These are phyloP conservation scores for Acromyrmex echinatior DNA, from an alignment of 1,140 invertebrate genomes.

Conservation along the genomic window DNA sequence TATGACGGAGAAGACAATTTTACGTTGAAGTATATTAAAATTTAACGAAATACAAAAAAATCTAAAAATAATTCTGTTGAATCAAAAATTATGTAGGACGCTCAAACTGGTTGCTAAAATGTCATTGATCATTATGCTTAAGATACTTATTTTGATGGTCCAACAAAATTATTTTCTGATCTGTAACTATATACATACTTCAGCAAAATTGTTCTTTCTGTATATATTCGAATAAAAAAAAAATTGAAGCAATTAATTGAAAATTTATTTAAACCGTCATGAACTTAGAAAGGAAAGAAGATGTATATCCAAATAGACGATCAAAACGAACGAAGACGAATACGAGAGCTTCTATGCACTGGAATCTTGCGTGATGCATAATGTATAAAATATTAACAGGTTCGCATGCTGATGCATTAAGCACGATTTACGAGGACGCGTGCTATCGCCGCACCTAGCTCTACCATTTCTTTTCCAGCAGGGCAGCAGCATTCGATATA, in stretches of 20 bases:
- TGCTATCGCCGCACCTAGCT: neutral
- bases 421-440: conserved; percentile 16
- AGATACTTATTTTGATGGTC: too few relatives aligned
- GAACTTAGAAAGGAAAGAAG: neutral
- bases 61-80: too few relatives aligned
- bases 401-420: conserved; percentile 8
- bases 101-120: too few relatives aligned
- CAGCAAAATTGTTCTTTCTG: too few relatives aligned
- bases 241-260: neutral
- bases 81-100: too few relatives aligned
- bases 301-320: neutral
- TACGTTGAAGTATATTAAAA: too few relatives aligned
- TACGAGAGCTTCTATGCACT: neutral
- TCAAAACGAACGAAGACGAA: neutral
- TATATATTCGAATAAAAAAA: neutral
- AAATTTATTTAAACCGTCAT: neutral
- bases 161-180: too few relatives aligned
- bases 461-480: neutral
- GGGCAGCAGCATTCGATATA: neutral
- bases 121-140: too few relatives aligned
- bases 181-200: too few relatives aligned
- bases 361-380: neutral
- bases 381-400: conserved; percentile 33
- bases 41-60: too few relatives aligned
- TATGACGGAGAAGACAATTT: too few relatives aligned